A percentile compares a stretch with the other conserved stretches of the same genome.
Conservation (phyloP, 2,797 vertebrate species). For the Chelon auratus region DNA sequence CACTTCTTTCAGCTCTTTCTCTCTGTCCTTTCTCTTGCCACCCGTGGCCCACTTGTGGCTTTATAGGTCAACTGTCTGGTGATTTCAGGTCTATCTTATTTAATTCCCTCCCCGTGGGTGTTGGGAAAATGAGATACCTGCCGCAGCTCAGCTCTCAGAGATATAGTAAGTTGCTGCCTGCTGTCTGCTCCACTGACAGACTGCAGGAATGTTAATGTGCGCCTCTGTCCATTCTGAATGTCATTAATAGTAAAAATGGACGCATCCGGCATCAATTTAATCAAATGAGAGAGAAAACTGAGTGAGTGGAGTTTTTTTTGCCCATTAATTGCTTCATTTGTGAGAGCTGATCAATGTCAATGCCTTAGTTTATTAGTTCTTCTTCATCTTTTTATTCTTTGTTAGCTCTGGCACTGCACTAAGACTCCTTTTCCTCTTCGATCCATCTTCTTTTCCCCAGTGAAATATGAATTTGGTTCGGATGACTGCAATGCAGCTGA, state of each 20-base stretch:
- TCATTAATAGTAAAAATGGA: conserved; percentile 32
- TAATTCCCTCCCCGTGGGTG: conserved; percentile 61
- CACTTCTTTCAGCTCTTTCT: conserved; percentile 35
- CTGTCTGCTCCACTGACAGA: conserved; percentile 37
- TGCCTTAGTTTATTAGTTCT: conserved; percentile 7
- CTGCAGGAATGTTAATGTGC: conserved; percentile 49
- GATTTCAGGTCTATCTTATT: conserved; percentile 67
- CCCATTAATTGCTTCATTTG: conserved; percentile 5
- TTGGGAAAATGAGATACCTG: conserved; percentile 55
- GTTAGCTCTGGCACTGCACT: conserved; percentile 40
- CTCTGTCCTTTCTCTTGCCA: conserved; percentile 37
- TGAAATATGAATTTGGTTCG: conserved; percentile 55
- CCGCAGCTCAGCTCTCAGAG: conserved; percentile 40
- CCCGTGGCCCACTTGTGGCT: conserved; percentile 66
- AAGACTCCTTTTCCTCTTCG: conserved; percentile 48
- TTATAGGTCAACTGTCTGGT: conserved; percentile 75
- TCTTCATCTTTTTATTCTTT: conserved; percentile 1
- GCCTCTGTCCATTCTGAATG: conserved; percentile 31
- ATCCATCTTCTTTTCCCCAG: conserved; percentile 54
- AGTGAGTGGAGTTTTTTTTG: neutral
- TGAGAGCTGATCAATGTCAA: conserved; percentile 3
- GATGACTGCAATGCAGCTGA: conserved; percentile 83
- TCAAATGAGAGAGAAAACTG: conserved; percentile 27
- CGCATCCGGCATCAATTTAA: conserved; percentile 18
- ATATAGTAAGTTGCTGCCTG: conserved; percentile 47